Conservation (phyloP, 1,140 invertebrate genomes). For the Daktulosphaira vitifoliae region DNA sequence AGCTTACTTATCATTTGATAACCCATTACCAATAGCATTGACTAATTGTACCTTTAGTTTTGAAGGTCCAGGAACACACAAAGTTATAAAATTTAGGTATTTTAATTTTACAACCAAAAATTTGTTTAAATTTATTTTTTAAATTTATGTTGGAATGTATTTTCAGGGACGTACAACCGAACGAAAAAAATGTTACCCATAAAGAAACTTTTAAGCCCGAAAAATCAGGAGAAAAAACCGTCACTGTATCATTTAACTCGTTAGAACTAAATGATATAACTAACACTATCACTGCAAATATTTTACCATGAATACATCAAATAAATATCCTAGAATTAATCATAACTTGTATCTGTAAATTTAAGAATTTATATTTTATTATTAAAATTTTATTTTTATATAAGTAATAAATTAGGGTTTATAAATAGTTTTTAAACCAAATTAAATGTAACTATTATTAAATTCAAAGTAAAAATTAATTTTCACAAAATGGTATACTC, state of each 20-base stretch:
- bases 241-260: constrained; percentile 16
- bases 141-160: no score
- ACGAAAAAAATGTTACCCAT: constrained; percentile 11
- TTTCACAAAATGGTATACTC: no score
- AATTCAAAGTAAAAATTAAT: no score
- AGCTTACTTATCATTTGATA: constrained; percentile 4
- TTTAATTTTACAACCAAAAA: neutral
- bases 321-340: no score
- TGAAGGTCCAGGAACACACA: constrained; percentile 4
- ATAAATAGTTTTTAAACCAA: no score
- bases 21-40: neutral
- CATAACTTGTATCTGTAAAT: no score
- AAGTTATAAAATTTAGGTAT: constrained; percentile 16
- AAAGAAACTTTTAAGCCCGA: constrained; percentile 2
- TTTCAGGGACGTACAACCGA: neutral
- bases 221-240: neutral
- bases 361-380: no score
- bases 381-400: no score
- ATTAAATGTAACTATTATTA: neutral
- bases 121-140: neutral
- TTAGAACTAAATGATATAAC: constrained; percentile 12
- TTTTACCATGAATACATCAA: neutral
- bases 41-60: constrained; percentile 15
- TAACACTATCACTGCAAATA: neutral
- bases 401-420: no score